Evolutionary conservation across 64 coral and sea anemone genomes (phyloP), one percentile per base, ranked within the genome.

Genomic region (Montipora efflorescens): DNA sequence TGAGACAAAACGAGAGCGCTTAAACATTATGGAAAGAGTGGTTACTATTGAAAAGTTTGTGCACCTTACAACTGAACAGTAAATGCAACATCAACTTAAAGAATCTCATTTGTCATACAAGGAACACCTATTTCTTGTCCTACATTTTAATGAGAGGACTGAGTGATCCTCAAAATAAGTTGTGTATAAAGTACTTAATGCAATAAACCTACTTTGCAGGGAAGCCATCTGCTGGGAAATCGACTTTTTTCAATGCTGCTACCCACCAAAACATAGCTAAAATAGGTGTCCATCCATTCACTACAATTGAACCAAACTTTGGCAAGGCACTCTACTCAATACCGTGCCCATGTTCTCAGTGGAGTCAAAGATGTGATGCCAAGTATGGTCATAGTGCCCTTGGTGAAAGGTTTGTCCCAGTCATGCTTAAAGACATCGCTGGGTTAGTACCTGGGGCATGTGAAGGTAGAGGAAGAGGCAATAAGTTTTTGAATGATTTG

Each of bases 161-260:
- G 36, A 36, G 36, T 36, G 1, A 36, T 36, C 36, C 2, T 36
- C 36, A 36, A 36, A 36, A 36, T 36, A 36, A 36, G 36, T 36
- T 36, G 36, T 36, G 8, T 20, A 19, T 5, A 5, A 52, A 8
- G 0, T 18, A 79, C 6, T 48, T n/a, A 53, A 73, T 47, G 19
- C 8, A 16, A 5, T 47, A 58, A 75, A 12, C 59, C 12, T 59
- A 13, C 57, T 59, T 80, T 80, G 15, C n/a, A 96, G 95, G 95
- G 36, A 94, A 96, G 67, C 95, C 95, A 74, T 96, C 95, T 47
- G 95, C 95, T 79, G 95, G 95, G 28, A 96, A 96, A 91, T 96
- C 95, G 2, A 96, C 95, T 25, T 91, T 97, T 62, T 94, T 97
- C 44, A 94, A 96, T 94, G 95, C 95, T 53, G 95, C 95, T 23